Base-by-base conservation (phyloP, 2,113 vertebrate genomes). In the Bufo gargarizans region DNA sequence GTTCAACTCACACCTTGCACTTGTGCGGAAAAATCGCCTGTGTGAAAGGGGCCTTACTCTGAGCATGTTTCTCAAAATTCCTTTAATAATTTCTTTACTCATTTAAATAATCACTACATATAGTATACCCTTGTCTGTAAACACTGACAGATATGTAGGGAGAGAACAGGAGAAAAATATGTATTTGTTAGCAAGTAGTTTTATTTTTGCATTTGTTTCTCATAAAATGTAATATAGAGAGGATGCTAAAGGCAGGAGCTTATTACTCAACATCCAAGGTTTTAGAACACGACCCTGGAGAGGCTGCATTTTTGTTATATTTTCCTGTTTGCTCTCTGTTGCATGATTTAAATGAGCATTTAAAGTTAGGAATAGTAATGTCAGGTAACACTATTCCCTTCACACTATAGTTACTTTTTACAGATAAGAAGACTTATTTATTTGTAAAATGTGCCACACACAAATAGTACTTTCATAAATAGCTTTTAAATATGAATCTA, bases 401-500 rank as follows among this genome's bases (percentile, higher is more conserved):
- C 45, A 65, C 67, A 78, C n/a, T 20, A n/a, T 80, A 69, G 85
- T 80, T 79, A 77, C 79, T 82, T 88, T 78, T 65, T 58, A 65
- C 43, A 82, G 80, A 88, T 88, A 67, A 88, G 69, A 79, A 88
- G 72, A 53, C 58, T 43, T 63, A 88, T 83, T 83, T 83, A 67
- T 88, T 88, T 88, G 80, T 77, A 74, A 82, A 84, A 59, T 56
- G 65, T 72, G 59, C 58, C 81, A 74, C 71, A 80, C 50, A 77
- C 72, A 88, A 88, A 88, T 58, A 88, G 58, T 20, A 77, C 69
- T 88, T 84, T 88, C 81, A 88, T 76, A 82, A 88, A 88, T 84
- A 88, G 47, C 72, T 84, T 83, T 84, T 84, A 81, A 83, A 88
- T 88, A 83, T 82, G 86, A 88, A 88, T 88, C 58, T 0, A 0